Conservation (phyloP, 2,113 vertebrate species). For the Scortum barcoo region DNA sequence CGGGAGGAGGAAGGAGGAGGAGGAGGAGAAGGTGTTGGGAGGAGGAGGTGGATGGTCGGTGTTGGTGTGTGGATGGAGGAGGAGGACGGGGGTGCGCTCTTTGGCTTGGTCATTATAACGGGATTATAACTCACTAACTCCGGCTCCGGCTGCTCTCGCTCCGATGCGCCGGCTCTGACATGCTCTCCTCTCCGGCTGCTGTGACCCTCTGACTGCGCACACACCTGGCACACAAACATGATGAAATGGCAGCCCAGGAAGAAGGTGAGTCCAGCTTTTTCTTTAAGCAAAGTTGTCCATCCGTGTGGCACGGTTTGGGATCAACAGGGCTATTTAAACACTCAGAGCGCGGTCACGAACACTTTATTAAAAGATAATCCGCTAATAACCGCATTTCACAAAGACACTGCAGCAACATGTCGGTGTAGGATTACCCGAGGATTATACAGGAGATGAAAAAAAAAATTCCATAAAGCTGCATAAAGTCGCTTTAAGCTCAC, state of each 20-base stretch:
- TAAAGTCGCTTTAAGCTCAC: conserved; percentile 37
- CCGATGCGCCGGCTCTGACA: conserved; percentile 31
- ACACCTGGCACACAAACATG: conserved; percentile 90
- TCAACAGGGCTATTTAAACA: conserved; percentile 48
- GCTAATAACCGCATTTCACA: conserved; percentile 46
- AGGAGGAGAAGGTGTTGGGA: too few relatives aligned
- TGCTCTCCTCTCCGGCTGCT: conserved; percentile 55
- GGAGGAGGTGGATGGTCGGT: too few relatives aligned
- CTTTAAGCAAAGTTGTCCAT: too few relatives aligned
- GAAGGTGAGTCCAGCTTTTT: conserved; percentile 89
- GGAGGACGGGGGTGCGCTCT: too few relatives aligned
- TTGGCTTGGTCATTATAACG: neutral
- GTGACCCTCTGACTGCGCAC: conserved; percentile 87
- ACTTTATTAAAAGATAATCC: conserved; percentile 65
- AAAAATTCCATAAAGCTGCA: conserved; percentile 36
- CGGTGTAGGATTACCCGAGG: conserved; percentile 53
- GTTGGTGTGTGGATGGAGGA: too few relatives aligned
- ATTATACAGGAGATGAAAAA: conserved; percentile 48
- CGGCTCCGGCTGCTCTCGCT: conserved; percentile 52
- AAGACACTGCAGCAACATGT: conserved; percentile 50
- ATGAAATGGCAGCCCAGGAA: conserved; percentile 99
- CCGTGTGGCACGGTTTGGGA: conserved; percentile 39
- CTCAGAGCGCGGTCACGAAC: conserved; percentile 41
- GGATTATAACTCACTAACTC: conserved; percentile 68
- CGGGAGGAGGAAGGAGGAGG: too few relatives aligned